These are phyloP conservation scores for Pyrrhosoma nymphula DNA, from an alignment of 2,888 invertebrate species.

Conservation along the genomic window DNA sequence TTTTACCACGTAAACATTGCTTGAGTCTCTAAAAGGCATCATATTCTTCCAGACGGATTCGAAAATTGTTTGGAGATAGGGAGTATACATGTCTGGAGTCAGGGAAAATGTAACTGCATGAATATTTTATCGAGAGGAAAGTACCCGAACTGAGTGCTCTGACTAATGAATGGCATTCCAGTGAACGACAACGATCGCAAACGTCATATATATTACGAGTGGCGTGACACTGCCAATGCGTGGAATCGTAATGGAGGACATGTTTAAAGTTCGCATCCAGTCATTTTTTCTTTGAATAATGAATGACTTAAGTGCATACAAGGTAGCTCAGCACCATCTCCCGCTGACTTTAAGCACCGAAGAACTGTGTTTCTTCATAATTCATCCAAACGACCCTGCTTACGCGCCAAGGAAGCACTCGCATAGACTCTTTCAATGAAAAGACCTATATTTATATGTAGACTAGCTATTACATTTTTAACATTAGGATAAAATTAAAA, in stretches of 20 bases:
- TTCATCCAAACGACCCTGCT: not conserved
- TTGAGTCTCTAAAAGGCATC: not conserved
- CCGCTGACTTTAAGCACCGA: not conserved
- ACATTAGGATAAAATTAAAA: too few relatives aligned
- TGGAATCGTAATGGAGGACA: not conserved
- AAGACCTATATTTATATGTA: too few relatives aligned
- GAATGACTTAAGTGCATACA: not conserved
- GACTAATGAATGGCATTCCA: not conserved
- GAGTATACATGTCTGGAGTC: not conserved
- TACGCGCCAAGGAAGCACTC: too few relatives aligned
- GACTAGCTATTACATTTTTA: too few relatives aligned
- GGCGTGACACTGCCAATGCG: not conserved
- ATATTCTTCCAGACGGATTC: too few relatives aligned
- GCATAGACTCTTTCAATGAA: too few relatives aligned
- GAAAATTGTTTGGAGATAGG: not conserved
- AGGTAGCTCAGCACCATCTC: not conserved
- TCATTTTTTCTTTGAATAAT: not conserved
- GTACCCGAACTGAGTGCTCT: not conserved
- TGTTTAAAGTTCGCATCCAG: not conserved
- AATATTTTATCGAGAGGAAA: not conserved
- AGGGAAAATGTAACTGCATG: not conserved
- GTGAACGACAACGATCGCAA: not conserved
- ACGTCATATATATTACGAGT: not conserved
- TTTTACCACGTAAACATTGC: not conserved
- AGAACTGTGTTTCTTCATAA: not conserved